Base-by-base conservation (phyloP, 1,140 invertebrate species). In the Condylostylus longicornis region DNA sequence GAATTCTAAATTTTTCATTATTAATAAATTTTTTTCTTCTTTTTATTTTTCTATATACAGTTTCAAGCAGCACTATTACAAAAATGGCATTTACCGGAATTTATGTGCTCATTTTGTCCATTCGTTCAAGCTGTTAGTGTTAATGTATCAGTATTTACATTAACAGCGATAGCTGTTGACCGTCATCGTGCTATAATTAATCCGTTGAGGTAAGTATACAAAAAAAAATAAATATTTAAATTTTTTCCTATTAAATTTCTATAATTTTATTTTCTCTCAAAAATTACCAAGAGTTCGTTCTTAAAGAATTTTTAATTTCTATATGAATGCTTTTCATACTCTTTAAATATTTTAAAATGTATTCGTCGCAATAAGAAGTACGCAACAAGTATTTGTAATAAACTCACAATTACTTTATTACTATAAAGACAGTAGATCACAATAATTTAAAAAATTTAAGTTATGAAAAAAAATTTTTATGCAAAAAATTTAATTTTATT, bases 41-140 rank as follows among this genome's bases (percentile, higher is more conserved):
- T 25, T 39, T 40, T 35, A 4, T 35, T 1, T 37, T 21, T 18
- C 18, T 38, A 42, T 25, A 37, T 47, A 23, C 58, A 86, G 73
- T 87, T 86, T 54, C 82, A 85, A 67, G 81, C 82, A 2, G 82
- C 82, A 3, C 52, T 85, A 12, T 63, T 84, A 2, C 82, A 85
- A 54, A 57, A 75, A 42, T 87, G 83, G 83, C 72, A 82, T 41
- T 61, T 86, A n/a, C 81, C 82, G 1, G 55, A 76, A 44, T 82
- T 86, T 53, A 80, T 86, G 77, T 87, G 83, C 52, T 66, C 76
- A 0, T 76, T 85, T 49, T 83, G 80, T 44, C 82, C 82, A 0
- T 85, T 84, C 54, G 74, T 86, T 1, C 79, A 83, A 59, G 67
- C 70, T 0, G 51, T 84, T 2, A 80, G 75, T 41, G 81, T 86